These are phyloP conservation scores for Micropoecilia bifurca DNA, from an alignment of 2,797 vertebrate species.

Conservation along the genomic window DNA sequence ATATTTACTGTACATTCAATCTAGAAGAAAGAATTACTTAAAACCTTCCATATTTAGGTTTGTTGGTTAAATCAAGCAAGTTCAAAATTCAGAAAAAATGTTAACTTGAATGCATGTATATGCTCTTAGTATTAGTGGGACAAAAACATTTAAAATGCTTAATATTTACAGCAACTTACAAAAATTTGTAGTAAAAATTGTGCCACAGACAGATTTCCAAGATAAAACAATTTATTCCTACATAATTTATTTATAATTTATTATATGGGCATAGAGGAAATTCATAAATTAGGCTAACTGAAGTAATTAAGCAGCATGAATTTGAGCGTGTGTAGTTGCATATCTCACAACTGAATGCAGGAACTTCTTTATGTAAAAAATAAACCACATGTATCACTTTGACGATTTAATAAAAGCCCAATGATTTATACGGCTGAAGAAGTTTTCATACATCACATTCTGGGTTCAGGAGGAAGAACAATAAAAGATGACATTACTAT, in stretches of 20 bases:
- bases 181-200: too few relatives aligned
- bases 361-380: not conserved
- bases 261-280: not conserved
- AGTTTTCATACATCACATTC: not conserved
- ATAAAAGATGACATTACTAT: not conserved
- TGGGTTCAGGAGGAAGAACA: not conserved
- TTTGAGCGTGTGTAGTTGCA: too few relatives aligned
- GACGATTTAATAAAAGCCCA: not conserved
- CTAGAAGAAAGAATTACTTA: not conserved
- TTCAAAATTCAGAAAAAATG: not conserved
- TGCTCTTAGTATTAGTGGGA: not conserved
- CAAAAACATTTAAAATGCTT: not conserved
- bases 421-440: not conserved
- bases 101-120: too few relatives aligned
- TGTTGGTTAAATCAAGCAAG: not conserved
- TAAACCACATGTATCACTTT: not conserved
- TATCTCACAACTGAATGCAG: not conserved
- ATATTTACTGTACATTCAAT: not conserved
- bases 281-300: not conserved
- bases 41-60: not conserved
- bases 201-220: too few relatives aligned
- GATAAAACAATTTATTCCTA: too few relatives aligned
- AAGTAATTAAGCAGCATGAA: not conserved
- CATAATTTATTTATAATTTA: not conserved
- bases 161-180: too few relatives aligned